phyloP scores from a whole-genome alignment of 2,797 vertebrate species.

The Bufotes viridis region DNA sequence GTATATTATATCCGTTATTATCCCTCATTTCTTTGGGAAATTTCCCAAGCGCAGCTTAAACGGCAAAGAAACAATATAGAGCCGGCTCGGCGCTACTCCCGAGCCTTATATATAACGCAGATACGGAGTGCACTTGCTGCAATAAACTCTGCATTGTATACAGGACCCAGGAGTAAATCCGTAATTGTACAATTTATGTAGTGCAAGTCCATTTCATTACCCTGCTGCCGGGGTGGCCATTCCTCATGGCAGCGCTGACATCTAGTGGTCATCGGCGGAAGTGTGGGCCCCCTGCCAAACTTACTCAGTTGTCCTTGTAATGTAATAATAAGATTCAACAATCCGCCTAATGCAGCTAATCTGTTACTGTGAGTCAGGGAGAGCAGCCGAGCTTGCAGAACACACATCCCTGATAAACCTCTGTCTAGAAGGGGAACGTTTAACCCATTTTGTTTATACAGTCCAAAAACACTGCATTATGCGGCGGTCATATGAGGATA shows the following conservation, averaged over 20 bases:
- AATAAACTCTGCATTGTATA: conserved; percentile 43
- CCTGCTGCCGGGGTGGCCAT: background rate
- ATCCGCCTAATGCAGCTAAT: conserved; percentile 58
- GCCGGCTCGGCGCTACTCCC: background rate
- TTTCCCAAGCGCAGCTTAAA: background rate
- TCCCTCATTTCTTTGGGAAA: background rate
- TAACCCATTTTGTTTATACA: conserved; percentile 3
- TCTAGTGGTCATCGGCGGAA: conserved; percentile 1
- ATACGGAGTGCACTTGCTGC: conserved; percentile 24
- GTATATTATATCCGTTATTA: background rate
- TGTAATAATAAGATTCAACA: conserved; percentile 60
- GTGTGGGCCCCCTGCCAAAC: conserved; percentile 32
- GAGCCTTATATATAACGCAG: conserved; percentile 2
- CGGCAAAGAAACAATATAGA: background rate
- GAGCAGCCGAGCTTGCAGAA: conserved; percentile 35
- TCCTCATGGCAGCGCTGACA: conserved; percentile 32
- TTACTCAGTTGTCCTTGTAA: conserved; percentile 52
- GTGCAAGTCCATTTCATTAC: conserved; percentile 20
- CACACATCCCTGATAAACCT: conserved; percentile 21
- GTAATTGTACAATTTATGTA: conserved; percentile 48
- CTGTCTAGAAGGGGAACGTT: conserved; percentile 26
- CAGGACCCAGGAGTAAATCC: conserved; percentile 31
- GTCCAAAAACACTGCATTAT: conserved; percentile 22
- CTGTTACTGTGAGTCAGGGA: conserved; percentile 42
- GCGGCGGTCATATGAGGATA: background rate